Conservation (phyloP, 2,113 vertebrate species). For the Mola mola region DNA sequence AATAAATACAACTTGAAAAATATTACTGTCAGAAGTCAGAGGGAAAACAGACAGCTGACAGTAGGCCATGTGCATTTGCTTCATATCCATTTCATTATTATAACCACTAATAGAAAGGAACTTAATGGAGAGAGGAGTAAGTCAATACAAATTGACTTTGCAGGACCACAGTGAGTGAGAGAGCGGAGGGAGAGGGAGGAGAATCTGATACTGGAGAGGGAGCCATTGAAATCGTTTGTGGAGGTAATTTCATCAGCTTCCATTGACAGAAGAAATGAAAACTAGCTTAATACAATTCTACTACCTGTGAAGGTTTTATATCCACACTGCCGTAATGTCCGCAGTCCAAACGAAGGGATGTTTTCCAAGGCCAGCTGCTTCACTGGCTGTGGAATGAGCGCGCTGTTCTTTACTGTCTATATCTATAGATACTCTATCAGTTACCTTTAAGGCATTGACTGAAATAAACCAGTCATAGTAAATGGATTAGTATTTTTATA, state of each 20-base stretch:
- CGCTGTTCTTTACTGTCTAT: too few relatives aligned
- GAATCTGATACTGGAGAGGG: not conserved
- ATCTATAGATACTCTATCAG: too few relatives aligned
- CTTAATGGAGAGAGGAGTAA: constrained; percentile 51
- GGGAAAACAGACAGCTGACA: not conserved
- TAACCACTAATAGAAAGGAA: constrained; percentile 67
- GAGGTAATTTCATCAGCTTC: constrained; percentile 18
- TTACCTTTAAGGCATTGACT: too few relatives aligned
- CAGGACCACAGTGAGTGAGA: constrained; percentile 7
- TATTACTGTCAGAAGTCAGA: too few relatives aligned
- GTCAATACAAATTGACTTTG: constrained; percentile 69
- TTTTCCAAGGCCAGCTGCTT: too few relatives aligned
- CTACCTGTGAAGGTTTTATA: not conserved
- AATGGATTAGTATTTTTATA: too few relatives aligned
- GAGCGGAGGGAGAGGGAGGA: not conserved
- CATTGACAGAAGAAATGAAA: constrained; percentile 3
- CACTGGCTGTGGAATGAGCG: too few relatives aligned
- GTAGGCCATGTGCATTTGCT: constrained; percentile 9
- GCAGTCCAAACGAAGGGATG: too few relatives aligned
- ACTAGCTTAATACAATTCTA: not conserved
- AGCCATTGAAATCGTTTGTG: not conserved
- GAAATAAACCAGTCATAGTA: too few relatives aligned
- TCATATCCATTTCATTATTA: constrained; percentile 65
- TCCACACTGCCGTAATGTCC: not conserved
- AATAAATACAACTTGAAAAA: too few relatives aligned